phyloP scores from a whole-genome alignment of 92 coral and sea anemone species.

The Heliopora coerulea region DNA sequence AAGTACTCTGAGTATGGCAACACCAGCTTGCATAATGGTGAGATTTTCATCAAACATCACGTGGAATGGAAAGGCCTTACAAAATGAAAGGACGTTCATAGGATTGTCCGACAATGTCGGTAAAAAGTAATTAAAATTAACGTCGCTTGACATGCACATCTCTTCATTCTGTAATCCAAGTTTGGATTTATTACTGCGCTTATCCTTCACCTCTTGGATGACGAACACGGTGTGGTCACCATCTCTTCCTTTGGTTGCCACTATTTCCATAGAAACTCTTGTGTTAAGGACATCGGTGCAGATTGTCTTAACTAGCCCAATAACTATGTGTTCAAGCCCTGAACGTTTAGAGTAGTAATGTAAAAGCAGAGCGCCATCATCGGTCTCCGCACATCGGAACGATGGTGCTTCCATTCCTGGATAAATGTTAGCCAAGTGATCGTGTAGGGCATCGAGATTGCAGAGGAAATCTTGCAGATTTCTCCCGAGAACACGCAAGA shows the following conservation, averaged over 20 bases:
- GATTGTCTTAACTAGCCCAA: slow-evolving; percentile 94
- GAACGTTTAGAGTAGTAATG: slow-evolving; percentile 88
- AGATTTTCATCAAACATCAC: slow-evolving; percentile 87
- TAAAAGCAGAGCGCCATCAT: slow-evolving; percentile 74
- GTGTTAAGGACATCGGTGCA: slow-evolving; percentile 79
- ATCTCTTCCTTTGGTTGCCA: slow-evolving; percentile 54
- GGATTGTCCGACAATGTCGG: slow-evolving; percentile 30
- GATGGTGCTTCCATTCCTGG: slow-evolving; percentile 99
- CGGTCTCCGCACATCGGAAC: slow-evolving; percentile 89
- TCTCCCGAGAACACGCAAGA: slow-evolving; percentile 90
- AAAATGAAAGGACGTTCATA: slow-evolving; percentile 80
- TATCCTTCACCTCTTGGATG: slow-evolving; percentile 67
- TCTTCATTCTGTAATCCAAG: slow-evolving; percentile 70
- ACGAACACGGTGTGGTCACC: slow-evolving; percentile 80
- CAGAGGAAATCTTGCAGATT: slow-evolving; percentile 95
- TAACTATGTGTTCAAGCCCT: slow-evolving; percentile 89
- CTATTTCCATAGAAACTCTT: slow-evolving; percentile 63
- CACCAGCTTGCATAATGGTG: slow-evolving; percentile 84
- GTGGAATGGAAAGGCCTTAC: slow-evolving; percentile 97
- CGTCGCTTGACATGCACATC: slow-evolving; percentile 19
- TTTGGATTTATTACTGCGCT: slow-evolving; percentile 67
- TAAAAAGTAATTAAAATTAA: slow-evolving; percentile 27
- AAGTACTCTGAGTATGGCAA: slow-evolving; percentile 72
- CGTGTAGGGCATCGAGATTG: slow-evolving; percentile 95
- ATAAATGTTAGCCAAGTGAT: slow-evolving; percentile 92